Evolutionary conservation across 2,888 invertebrate genomes (phyloP), one percentile per base, ranked within the genome.

Genomic region (Arrhopalites spinosus): DNA sequence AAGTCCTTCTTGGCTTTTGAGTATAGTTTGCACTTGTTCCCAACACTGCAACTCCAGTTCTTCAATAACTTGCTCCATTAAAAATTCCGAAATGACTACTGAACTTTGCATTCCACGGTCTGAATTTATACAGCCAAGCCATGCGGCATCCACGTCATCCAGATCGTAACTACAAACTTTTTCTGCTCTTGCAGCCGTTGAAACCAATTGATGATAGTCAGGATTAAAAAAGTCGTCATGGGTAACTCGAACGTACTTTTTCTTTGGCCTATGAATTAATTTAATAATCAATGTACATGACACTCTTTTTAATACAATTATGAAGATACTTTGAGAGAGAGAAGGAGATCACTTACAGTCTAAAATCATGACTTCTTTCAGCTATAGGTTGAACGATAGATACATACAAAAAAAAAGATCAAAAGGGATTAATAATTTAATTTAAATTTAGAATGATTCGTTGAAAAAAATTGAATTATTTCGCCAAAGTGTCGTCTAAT

Each of bases 131-230:
- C 92, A 88, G 83, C 91, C 90, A 78, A 98, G 88, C 98, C 98
- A 98, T 63, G 92, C 90, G 78, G 92, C 91, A 86, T 98, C 98
- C 81, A 92, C 90, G 84, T 95, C 95, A 87, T 98, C 98, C 84
- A 98, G 89, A 86, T 98, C 98, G 86, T 98, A 98, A 81, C 93
- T 92, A 87, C 97, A 97, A 29, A 95, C 93, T 83, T 94, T 93
- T 86, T 98, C 96, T 20, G 96, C 93, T 84, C 92, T 89, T 75
- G 93, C 90, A 77, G 95, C 94, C 80, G 94, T 93, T 83, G 91
- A 91, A 79, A 95, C 95, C 83, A 96, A 88, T 84, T 91, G 90
- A 87, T 97, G 96, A 83, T 91, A 90, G 77, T 95, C 95, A 77
- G 91, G 85, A 83, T 90, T 90, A 87, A 94, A 97, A 84, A 91